Percentiles rank a stretch among this genome's conserved stretches.
Conservation (phyloP, 2,888 invertebrate genomes). For the Andrena marginata region DNA sequence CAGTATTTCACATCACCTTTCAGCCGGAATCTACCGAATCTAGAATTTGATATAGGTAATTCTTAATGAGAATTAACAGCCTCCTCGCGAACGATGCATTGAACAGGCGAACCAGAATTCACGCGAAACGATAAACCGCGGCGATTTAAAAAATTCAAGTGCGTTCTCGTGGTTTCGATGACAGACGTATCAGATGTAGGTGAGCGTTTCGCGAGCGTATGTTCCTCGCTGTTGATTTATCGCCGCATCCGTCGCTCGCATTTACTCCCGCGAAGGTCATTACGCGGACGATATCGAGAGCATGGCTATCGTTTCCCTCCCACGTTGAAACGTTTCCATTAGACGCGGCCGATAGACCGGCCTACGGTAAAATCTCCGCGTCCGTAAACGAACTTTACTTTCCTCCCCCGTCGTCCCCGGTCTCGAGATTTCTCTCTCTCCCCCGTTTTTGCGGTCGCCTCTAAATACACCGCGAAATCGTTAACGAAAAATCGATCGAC, state of each 20-base stretch:
- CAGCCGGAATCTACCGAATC: background rate
- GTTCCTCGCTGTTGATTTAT: conserved; percentile 59
- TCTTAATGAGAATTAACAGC: background rate
- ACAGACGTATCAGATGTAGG: conserved; percentile 43
- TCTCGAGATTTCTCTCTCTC: background rate
- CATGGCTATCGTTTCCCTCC: background rate
- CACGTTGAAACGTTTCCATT: conserved; percentile 25
- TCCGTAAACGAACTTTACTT: conserved; percentile 24
- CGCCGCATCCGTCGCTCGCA: conserved; percentile 47
- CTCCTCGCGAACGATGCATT: background rate
- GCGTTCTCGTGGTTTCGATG: background rate
- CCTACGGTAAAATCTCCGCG: conserved; percentile 8
- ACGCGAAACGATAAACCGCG: background rate
- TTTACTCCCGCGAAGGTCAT: conserved; percentile 57
- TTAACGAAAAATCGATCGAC: conserved; percentile 31
- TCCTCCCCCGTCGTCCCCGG: background rate
- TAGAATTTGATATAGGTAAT: background rate
- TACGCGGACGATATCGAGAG: conserved; percentile 60
- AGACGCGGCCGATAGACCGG: conserved; percentile 4
- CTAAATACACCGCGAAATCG: conserved; percentile 22
- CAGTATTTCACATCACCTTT: too few species aligned
- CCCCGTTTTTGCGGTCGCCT: background rate
- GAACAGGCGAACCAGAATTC: background rate
- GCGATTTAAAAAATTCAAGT: conserved; percentile 19
- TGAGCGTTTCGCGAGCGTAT: conserved; percentile 41